Evolutionary conservation across 2,113 vertebrate species (phyloP), one percentile per base, ranked within the genome.

Genomic region (Panthera uncia): DNA sequence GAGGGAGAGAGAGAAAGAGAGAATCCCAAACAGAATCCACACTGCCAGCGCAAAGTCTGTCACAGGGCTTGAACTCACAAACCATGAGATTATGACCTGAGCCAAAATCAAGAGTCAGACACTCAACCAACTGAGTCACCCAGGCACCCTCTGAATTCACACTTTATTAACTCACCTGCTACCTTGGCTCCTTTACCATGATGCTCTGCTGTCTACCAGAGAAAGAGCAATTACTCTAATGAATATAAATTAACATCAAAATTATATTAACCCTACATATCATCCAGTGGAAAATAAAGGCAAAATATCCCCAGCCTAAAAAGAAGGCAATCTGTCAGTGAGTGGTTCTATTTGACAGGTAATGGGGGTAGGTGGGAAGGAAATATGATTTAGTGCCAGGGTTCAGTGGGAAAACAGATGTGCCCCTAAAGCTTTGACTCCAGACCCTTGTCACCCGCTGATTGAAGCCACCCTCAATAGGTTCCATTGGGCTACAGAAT

Each of bases 191-290:
- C 91, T 78, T 92, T 78, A 50, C 33, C 5, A 36, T 41, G 36
- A 79, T 45, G 5, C 19, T 90, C 38, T 80, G 13, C 69, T 52
- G 5, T 27, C 84, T 55, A 10, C 29, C 79, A 38, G 45, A 79
- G 27, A 45, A 95, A 86, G 2, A 63, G 66, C 55, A 31, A 48
- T 45, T 71, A 89, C 13, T 57, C 19, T 83, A 74, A 4, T 55
- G 57, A 91, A 73, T 50, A 41, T 36, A 93, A 94, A 61, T 91
- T 48, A 15, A 27, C 8, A 71, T 48, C 36, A 89, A 74, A 92
- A 84, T 65, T 68, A 27, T 7, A 83, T 69, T 71, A 87, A 74
- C 12, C 52, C 73, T 71, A 79, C 13, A 29, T 86, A 57, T 19
- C 33, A 57, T 50, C 50, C 16, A 21, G n/a, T 57, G 21, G 66